Evolutionary conservation across 1,140 invertebrate genomes (phyloP), one percentile per base, ranked within the genome.

Genomic region (Xylocopa sonorina): DNA sequence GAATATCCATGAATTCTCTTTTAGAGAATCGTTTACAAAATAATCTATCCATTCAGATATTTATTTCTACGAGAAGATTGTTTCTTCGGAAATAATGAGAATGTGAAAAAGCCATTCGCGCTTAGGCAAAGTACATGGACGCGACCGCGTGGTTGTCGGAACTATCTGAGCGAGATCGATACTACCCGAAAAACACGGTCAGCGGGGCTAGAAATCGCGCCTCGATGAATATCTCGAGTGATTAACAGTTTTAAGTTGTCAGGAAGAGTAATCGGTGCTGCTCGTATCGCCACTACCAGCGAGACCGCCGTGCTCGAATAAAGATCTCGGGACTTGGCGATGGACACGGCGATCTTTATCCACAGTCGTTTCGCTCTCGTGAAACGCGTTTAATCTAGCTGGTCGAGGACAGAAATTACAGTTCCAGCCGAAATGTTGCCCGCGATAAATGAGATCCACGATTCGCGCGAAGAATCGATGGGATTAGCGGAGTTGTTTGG

Each of bases 241-340:
- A 78, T 78, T 78, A 78, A 78, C 75, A 78, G 55, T 51, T 34
- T 27, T 41, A 62, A 78, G 67, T 71, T 71, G 75, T 78, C 75
- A 60, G 67, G 75, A 71, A 78, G 75, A 78, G 67, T 62, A 38
- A 78, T 77, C 63, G 21, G 34, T 27, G 27, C 38, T 46, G 74
- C 51, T 58, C 41, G 74, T 68, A 48, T 57, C 63, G 21, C 51
- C 29, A 21, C 14, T 57, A 27, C 34, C 10, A 46, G 43, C 55
- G 27, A 60, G 27, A 60, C n/a, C 41, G 69, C 53, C 3, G 7
- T 1, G 10, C 5, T 32, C 75, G 67, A 41, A 62, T 24, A 41
- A 60, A 69, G 53, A 78, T 48, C 53, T 24, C 41, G 10, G 21
- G 9, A 18, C 9, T 48, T 32, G 41, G 21, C 38, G 38, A 71